Conservation (phyloP, 2,113 vertebrate genomes). For the Montifringilla adamsi region DNA sequence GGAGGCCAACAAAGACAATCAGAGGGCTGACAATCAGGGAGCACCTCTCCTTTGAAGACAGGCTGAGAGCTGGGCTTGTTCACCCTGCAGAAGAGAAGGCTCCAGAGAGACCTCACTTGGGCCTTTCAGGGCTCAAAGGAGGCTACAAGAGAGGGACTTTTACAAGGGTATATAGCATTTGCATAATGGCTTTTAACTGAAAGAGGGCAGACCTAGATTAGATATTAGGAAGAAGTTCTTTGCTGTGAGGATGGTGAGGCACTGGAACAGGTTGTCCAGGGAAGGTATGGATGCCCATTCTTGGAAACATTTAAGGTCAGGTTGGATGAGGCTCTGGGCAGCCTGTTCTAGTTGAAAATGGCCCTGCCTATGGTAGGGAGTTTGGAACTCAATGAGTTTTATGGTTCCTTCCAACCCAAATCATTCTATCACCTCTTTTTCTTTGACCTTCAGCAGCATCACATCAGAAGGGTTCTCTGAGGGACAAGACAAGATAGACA, state of each 20-base stretch:
- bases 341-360: background rate
- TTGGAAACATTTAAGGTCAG: background rate
- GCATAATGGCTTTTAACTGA: background rate
- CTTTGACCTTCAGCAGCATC: background rate
- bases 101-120: background rate
- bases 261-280: background rate
- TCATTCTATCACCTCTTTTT: background rate
- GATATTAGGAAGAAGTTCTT: background rate
- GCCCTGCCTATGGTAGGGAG: background rate
- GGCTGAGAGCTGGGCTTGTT: background rate
- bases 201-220: background rate
- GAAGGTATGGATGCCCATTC: background rate
- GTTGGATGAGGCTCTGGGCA: background rate
- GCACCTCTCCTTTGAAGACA: background rate
- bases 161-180: background rate
- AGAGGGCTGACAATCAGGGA: background rate
- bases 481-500: background rate
- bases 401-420: background rate
- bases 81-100: background rate
- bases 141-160: background rate
- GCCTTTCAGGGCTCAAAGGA: background rate
- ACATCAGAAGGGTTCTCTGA: background rate
- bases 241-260: background rate
- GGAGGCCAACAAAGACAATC: background rate
- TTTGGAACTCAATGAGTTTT: background rate